Base-by-base conservation (phyloP, 2,797 vertebrate genomes). In the Prunella strophiata region DNA sequence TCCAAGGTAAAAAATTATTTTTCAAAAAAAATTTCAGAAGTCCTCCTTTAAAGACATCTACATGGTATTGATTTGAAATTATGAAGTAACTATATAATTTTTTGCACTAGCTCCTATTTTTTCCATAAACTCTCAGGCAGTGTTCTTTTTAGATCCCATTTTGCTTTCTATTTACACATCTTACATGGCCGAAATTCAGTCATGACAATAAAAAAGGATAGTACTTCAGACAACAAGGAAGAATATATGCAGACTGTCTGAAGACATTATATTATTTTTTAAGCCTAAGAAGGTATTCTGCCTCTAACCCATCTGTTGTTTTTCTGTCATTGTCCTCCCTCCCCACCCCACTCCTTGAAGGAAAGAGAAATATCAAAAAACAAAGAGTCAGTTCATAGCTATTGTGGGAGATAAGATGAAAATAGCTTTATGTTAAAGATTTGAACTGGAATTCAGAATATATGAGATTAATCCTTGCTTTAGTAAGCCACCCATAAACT, bases 321-420 rank as follows among this genome's bases (percentile, higher is more conserved):
- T 63, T 21, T 22, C 48, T 47, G 5, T 36, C 25, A 11, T 66
- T 18, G 5, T 26, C 10, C 32, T 15, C 7, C 3, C 13, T 16
- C 5, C 3, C 1, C 5, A 6, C 10, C 6, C 8, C 1, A 29
- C 1, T 57, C 40, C 7, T 51, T 52, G 42, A 38, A 71, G 11
- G 19, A 47, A 84, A 81, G 2, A 75, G 16, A 34, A 71, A 65
- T 36, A 59, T 32, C 9, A 21, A 65, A 61, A 43, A 3, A 0
- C 5, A 57, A 59, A 32, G 10, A 80, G 51, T 25, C 30, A 43
- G 10, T 42, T 93, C 34, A 47, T 9, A 58, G 8, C 10, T 72
- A 32, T 55, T 74, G 67, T 45, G 8, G 12, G 30, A 74, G 18
- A 48, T 11, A 48, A 48, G 9, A 65, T 29, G 5, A 65, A 61